Percentiles rank a stretch among this genome's conserved stretches.
Conservation (phyloP, 2,888 invertebrate species). For the Pristionchus japonicus region DNA sequence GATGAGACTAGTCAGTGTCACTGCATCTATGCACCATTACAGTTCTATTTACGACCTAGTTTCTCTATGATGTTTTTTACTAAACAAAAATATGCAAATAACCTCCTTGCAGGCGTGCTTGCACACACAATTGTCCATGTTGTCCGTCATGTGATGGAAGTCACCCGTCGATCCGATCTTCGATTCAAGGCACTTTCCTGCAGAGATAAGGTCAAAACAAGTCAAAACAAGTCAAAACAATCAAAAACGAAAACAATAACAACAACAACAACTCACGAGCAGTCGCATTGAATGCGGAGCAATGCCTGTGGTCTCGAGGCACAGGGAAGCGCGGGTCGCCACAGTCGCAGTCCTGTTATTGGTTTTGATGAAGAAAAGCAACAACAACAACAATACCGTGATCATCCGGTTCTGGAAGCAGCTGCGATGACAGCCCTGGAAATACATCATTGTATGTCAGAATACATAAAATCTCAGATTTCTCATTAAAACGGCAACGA, state of each 20-base stretch:
- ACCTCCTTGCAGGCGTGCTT: slow-evolving; percentile 62
- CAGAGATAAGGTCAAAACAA: too few relatives aligned
- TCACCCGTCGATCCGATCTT: slow-evolving; percentile 62
- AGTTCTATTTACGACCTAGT: too few relatives aligned
- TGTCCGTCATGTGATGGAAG: slow-evolving; percentile 64
- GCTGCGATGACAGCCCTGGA: slow-evolving; percentile 64
- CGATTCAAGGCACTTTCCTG: slow-evolving; percentile 60
- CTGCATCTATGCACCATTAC: too few relatives aligned
- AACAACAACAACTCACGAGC: slow-evolving; percentile 55
- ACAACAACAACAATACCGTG: background rate
- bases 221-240: too few relatives aligned
- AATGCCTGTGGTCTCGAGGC: slow-evolving; percentile 55
- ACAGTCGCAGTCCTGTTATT: slow-evolving; percentile 56
- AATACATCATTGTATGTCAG: too few relatives aligned
- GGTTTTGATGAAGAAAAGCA: background rate
- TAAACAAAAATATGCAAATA: background rate
- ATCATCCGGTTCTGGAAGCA: slow-evolving; percentile 64
- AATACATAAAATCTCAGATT: too few relatives aligned
- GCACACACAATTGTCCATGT: slow-evolving; percentile 62
- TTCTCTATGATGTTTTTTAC: background rate
- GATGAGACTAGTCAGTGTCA: too few relatives aligned
- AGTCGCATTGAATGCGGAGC: slow-evolving; percentile 64
- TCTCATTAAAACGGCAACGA: too few relatives aligned
- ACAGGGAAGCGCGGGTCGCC: slow-evolving; percentile 66
- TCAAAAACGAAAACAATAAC: background rate